These are phyloP conservation scores for Coleophora deauratella DNA, from an alignment of 2,888 invertebrate species.

Conservation along the genomic window DNA sequence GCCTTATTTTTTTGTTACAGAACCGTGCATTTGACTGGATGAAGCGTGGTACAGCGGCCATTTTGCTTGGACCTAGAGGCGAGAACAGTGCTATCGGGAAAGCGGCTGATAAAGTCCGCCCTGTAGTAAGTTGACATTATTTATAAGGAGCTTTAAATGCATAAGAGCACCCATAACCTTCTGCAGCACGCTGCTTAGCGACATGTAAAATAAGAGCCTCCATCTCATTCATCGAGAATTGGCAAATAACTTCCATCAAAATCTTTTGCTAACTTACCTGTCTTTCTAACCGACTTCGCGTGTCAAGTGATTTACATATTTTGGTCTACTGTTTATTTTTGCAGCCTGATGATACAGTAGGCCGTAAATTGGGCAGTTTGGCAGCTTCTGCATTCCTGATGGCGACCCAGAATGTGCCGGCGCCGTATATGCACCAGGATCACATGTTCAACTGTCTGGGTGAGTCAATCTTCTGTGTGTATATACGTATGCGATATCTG, in stretches of 20 bases:
- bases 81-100: conserved; percentile 58
- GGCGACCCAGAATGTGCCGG: conserved; percentile 45
- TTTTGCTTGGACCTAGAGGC: conserved; percentile 58
- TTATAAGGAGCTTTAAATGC: no score
- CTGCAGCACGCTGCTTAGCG: no score
- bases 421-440: conserved; percentile 60
- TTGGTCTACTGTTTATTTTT: no score
- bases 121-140: conserved; percentile 33
- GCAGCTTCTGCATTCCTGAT: conserved; percentile 57
- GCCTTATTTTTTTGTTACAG: no score
- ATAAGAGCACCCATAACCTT: no score
- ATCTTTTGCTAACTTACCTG: no score
- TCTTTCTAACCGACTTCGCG: no score
- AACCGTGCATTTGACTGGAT: conserved; percentile 60
- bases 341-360: conserved; percentile 51
- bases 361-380: conserved; percentile 44
- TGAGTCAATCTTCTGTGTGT: conserved; percentile 16
- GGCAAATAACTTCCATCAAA: no score
- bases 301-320: no score
- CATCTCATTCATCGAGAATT: no score
- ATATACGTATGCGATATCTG: no score
- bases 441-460: conserved; percentile 63
- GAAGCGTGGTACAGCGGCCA: conserved; percentile 49
- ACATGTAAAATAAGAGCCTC: no score
- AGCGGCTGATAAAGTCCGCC: conserved; percentile 39